Evolutionary conservation across 1,140 invertebrate species (phyloP).

Genomic region (Campoletis sonorensis): DNA sequence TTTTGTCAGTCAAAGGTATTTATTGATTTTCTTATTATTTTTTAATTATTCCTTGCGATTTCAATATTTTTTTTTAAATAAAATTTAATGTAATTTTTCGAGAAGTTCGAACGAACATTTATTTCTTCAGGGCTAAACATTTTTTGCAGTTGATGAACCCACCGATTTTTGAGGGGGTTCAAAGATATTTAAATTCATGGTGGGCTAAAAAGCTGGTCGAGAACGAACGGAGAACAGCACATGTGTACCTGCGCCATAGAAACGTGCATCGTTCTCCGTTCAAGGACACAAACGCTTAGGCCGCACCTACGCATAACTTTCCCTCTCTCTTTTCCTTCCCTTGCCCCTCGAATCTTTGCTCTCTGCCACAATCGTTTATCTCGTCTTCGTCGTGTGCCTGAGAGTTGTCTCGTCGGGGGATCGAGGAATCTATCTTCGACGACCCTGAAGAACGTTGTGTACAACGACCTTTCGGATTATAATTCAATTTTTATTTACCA

Average conservation of each 20-base stretch:
- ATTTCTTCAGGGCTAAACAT: not conserved
- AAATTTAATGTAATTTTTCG: no score
- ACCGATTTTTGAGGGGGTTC: no score
- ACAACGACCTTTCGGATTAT: not conserved
- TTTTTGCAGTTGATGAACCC: not conserved
- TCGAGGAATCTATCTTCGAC: conserved; percentile 1
- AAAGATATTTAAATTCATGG: conserved; percentile 3
- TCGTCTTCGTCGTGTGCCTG: conserved; percentile 25
- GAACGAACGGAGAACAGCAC: conserved; percentile 21
- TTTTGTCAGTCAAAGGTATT: not conserved
- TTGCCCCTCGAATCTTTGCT: conserved; percentile 26
- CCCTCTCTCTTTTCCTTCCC: conserved; percentile 48
- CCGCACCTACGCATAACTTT: conserved; percentile 50
- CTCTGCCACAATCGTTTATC: not conserved
- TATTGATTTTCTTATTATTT: no score
- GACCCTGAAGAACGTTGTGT: not conserved
- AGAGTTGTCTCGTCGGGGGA: conserved; percentile 10
- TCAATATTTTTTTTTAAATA: no score
- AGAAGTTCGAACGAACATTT: no score
- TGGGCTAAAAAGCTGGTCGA: conserved; percentile 25
- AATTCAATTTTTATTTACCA: not conserved
- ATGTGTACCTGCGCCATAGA: conserved; percentile 36
- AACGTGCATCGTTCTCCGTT: conserved; percentile 33
- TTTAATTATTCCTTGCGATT: no score
- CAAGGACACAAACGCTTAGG: conserved; percentile 47